These are phyloP conservation scores for Hemithea aestivaria DNA, from an alignment of 2,888 invertebrate genomes.

Conservation along the genomic window DNA sequence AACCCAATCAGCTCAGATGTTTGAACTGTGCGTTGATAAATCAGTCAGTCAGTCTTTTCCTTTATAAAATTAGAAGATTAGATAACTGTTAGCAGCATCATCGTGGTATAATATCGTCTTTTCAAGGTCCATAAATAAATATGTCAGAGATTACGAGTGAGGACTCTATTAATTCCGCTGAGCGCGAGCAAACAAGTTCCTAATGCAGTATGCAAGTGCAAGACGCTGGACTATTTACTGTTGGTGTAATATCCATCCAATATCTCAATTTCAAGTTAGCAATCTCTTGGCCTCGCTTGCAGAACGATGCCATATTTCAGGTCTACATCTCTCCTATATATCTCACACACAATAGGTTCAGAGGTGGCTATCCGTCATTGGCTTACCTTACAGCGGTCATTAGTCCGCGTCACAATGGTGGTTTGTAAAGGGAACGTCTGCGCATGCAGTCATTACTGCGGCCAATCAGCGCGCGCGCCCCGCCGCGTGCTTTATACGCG, in stretches of 20 bases:
- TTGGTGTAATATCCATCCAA: constrained; percentile 20
- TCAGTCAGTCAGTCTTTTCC: too few relatives aligned
- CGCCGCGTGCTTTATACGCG: constrained; percentile 69
- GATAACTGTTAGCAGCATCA: too few relatives aligned
- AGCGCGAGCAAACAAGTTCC: constrained; percentile 14
- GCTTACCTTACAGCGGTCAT: constrained; percentile 60
- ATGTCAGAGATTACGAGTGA: background rate
- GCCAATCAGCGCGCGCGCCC: constrained; percentile 72
- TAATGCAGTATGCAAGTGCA: constrained; percentile 5
- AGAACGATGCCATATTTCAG: constrained; percentile 43
- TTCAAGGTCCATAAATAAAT: background rate
- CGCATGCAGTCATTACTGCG: constrained; percentile 58
- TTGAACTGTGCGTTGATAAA: too few relatives aligned
- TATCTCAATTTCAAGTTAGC: constrained; percentile 30
- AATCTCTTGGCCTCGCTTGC: constrained; percentile 34
- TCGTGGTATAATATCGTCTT: too few relatives aligned
- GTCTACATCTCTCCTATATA: constrained; percentile 40
- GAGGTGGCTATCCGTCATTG: constrained; percentile 74
- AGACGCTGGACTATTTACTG: constrained; percentile 6
- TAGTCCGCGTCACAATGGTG: constrained; percentile 60
- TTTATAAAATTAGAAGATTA: too few relatives aligned
- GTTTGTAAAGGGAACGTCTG: constrained; percentile 50
- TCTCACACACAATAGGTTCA: constrained; percentile 65
- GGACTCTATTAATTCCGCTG: constrained; percentile 4
- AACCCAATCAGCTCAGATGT: too few relatives aligned